Conservation (phyloP, 2,113 vertebrate species). For the Tricholaema leucomelas region DNA sequence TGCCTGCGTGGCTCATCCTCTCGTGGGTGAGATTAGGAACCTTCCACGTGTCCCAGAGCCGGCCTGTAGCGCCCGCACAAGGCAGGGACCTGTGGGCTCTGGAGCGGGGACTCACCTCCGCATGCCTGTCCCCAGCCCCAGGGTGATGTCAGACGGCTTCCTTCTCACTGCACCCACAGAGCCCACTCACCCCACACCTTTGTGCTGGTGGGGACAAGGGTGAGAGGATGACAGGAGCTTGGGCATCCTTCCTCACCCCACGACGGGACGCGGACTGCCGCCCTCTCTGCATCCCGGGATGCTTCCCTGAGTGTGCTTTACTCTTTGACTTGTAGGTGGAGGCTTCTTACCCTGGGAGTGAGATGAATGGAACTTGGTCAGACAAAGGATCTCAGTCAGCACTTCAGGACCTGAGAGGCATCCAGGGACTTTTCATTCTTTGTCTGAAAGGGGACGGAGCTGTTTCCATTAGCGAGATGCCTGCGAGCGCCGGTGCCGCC, state of each 20-base stretch:
- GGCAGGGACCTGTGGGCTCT: background rate
- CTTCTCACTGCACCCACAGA: rapidly evolving
- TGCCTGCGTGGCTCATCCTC: background rate
- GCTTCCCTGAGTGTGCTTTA: background rate
- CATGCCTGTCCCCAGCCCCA: background rate
- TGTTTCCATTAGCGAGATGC: conserved; percentile 45
- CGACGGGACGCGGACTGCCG: rapidly evolving
- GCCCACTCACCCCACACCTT: background rate
- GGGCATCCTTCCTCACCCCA: background rate
- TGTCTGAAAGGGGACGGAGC: conserved; percentile 43
- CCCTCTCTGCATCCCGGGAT: rapidly evolving
- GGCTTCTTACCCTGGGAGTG: conserved; percentile 51
- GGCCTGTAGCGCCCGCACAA: rapidly evolving
- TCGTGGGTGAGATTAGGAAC: background rate
- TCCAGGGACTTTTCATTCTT: background rate
- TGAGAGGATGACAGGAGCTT: background rate
- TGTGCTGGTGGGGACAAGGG: background rate
- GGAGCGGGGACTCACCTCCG: background rate
- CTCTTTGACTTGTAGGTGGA: conserved; percentile 73
- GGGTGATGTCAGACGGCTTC: background rate
- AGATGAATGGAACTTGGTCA: conserved; percentile 47
- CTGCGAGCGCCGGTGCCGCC: conserved; percentile 31
- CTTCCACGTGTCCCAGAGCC: background rate
- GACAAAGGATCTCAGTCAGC: conserved; percentile 62
- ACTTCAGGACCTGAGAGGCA: background rate